Evolutionary conservation across 2,888 invertebrate genomes (phyloP).

Genomic region (Dynastes grantii): DNA sequence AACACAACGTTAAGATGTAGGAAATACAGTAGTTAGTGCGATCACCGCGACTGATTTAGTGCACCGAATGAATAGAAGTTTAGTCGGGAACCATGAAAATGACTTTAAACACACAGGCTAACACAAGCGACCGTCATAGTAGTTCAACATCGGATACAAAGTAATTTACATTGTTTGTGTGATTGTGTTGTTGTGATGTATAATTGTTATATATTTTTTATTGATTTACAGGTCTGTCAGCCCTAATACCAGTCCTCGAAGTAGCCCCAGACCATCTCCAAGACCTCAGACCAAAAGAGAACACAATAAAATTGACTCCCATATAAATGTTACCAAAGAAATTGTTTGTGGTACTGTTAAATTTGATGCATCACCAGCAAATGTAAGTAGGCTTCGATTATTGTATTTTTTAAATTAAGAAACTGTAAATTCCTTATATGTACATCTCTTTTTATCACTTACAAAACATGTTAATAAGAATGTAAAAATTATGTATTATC

Average conservation of each 20-base stretch:
- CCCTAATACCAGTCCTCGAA: conserved; percentile 70
- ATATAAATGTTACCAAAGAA: conserved; percentile 52
- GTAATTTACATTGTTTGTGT: conserved; percentile 30
- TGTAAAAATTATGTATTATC: no score
- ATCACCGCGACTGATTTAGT: conserved; percentile 9
- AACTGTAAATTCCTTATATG: no score
- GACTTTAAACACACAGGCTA: conserved; percentile 50
- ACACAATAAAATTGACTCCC: conserved; percentile 64
- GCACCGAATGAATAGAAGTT: conserved; percentile 3
- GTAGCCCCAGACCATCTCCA: conserved; percentile 73
- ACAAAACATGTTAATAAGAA: no score
- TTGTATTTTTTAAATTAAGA: no score
- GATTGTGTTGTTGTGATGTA: not conserved
- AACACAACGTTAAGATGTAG: conserved; percentile 20
- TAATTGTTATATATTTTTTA: not conserved
- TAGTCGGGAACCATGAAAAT: conserved; percentile 49
- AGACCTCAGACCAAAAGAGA: conserved; percentile 67
- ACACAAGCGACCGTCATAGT: conserved; percentile 45
- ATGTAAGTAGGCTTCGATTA: conserved; percentile 39
- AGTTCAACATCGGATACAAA: conserved; percentile 51
- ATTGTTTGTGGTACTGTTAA: conserved; percentile 51
- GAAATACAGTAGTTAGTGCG: conserved; percentile 16
- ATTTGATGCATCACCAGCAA: conserved; percentile 50
- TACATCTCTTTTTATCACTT: no score
- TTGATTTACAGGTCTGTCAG: conserved; percentile 63